Conservation (phyloP, 2,888 invertebrate genomes). For the Cordilura impudica region DNA sequence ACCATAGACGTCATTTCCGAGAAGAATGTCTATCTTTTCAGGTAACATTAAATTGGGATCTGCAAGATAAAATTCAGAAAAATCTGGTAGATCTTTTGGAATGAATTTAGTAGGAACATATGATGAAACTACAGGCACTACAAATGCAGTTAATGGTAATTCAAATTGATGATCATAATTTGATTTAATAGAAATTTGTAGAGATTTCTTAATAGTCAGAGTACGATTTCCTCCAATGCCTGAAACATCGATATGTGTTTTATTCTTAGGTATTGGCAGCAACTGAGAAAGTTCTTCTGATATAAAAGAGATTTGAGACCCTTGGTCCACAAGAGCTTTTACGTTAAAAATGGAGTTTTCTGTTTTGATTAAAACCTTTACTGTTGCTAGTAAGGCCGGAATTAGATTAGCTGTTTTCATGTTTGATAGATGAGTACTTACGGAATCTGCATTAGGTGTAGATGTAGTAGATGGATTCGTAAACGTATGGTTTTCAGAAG, state of each 20-base stretch:
- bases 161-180: not conserved
- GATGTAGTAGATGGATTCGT: too few relatives aligned
- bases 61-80: slow-evolving; percentile 16
- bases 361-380: too few relatives aligned
- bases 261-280: slow-evolving; percentile 6
- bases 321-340: too few relatives aligned
- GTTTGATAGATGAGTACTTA: too few relatives aligned
- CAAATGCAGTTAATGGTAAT: slow-evolving; percentile 5
- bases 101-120: slow-evolving; percentile 8
- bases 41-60: slow-evolving; percentile 40
- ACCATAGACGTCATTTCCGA: slow-evolving; percentile 33
- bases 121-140: slow-evolving; percentile 23
- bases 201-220: slow-evolving; percentile 26
- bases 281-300: slow-evolving; percentile 18
- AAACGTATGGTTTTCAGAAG: too few relatives aligned
- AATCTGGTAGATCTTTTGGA: not conserved
- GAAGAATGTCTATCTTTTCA: too few relatives aligned
- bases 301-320: slow-evolving; percentile 32
- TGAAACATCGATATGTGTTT: too few relatives aligned
- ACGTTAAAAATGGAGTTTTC: too few relatives aligned
- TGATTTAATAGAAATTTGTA: not conserved
- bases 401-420: too few relatives aligned
- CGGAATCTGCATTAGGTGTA: too few relatives aligned
- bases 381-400: too few relatives aligned
- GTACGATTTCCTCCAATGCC: too few relatives aligned